Conservation (phyloP, 2,888 invertebrate genomes). For the Pocota personata region DNA sequence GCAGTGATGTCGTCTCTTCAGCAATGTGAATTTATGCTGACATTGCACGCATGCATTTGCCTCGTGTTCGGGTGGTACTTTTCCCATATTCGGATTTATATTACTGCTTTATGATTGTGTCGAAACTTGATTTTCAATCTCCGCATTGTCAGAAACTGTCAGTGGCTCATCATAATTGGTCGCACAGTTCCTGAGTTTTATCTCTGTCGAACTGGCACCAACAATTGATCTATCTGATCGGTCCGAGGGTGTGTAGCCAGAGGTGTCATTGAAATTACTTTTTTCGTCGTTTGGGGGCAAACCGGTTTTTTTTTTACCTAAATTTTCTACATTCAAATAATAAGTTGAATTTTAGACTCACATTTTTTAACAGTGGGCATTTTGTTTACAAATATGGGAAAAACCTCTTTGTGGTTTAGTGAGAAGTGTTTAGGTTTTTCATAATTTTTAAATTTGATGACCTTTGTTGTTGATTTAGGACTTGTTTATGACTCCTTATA, state of each 20-base stretch:
- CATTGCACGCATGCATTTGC: slow-evolving; percentile 93
- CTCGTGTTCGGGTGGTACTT: slow-evolving; percentile 91
- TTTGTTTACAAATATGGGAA: too few relatives aligned
- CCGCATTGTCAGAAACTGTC: background rate
- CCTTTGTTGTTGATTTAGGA: too few relatives aligned
- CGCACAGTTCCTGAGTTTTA: background rate
- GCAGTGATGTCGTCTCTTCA: slow-evolving; percentile 94
- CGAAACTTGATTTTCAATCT: background rate
- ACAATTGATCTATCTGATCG: slow-evolving; percentile 27
- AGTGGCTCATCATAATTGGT: slow-evolving; percentile 22
- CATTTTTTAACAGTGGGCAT: too few relatives aligned
- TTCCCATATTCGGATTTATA: slow-evolving; percentile 85
- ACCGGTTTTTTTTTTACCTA: slow-evolving; percentile 12
- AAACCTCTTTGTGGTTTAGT: too few relatives aligned
- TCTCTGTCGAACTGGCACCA: background rate
- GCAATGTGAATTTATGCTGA: slow-evolving; percentile 90
- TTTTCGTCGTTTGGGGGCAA: background rate
- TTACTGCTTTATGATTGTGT: slow-evolving; percentile 7
- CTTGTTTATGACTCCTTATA: too few relatives aligned
- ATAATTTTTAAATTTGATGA: too few relatives aligned
- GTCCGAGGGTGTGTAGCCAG: slow-evolving; percentile 56
- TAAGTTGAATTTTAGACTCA: too few relatives aligned
- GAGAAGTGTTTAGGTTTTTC: too few relatives aligned
- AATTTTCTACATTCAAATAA: slow-evolving; percentile 75
- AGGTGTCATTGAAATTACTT: slow-evolving; percentile 35